Conservation (phyloP, 2,888 invertebrate genomes). For the Pteria penguin region DNA sequence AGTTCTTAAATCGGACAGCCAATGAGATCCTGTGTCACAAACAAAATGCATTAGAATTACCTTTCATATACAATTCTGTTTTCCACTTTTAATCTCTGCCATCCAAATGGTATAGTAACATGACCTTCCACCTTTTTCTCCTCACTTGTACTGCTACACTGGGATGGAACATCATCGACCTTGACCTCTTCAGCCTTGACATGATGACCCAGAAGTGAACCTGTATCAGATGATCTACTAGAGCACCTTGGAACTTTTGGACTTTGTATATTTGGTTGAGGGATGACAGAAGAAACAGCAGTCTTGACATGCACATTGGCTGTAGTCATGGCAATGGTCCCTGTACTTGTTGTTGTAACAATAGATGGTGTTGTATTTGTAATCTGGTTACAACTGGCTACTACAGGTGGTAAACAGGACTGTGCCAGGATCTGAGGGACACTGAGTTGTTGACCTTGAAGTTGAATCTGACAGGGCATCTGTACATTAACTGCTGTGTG, state of each 20-base stretch:
- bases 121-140: constrained; percentile 3
- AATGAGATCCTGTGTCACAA: too few species aligned
- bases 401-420: constrained; percentile 10
- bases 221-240: neutral
- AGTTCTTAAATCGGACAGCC: too few species aligned
- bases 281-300: constrained; percentile 32
- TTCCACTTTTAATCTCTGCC: constrained; percentile 87
- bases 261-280: neutral
- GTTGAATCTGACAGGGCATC: neutral
- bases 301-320: constrained; percentile 36
- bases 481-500: neutral
- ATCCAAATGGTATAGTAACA: constrained; percentile 87
- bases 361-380: constrained; percentile 57
- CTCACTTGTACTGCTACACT: neutral
- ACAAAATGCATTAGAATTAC: constrained; percentile 83
- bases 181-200: neutral
- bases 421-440: neutral
- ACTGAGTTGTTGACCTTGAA: neutral
- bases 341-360: constrained; percentile 46
- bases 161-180: neutral
- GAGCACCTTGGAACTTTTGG: neutral
- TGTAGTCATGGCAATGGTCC: constrained; percentile 39
- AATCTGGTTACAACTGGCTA: constrained; percentile 48
- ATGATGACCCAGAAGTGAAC: neutral
- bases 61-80: constrained; percentile 89